Evolutionary conservation across 92 coral and sea anemone species (phyloP), one percentile per base, ranked within the genome.

Genomic region (Porites evermanni): DNA sequence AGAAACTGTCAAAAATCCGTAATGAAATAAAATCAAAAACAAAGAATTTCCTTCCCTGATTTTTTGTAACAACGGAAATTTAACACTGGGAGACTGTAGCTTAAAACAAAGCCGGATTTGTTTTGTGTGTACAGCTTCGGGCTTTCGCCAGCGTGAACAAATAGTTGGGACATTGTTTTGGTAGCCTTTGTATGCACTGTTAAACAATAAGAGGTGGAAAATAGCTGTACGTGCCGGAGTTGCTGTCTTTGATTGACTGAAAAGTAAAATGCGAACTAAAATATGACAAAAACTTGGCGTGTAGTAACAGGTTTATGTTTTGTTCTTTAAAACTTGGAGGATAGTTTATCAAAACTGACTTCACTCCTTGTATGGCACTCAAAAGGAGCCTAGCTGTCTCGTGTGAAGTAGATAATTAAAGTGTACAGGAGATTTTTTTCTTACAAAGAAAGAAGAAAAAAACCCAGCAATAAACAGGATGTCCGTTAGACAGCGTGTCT

Each of bases 391-490:
- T 0, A 7, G 8, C 11, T 21, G 84, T 67, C 84, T 67, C 44
- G 11, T 24, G 52, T 79, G 72, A 50, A 51, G 38, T 79, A 64
- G 50, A 76, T 21, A 76, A n/a, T 59, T 5, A 67, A 7, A 14
- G 16, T 12, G 24, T 9, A 10, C 23, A 12, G 44, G 19, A n/a
- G 72, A 19, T 38, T 38, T 38, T 38, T 38, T 38, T 38, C 47
- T 38, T 38, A 38, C 5, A 3, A 38, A 38, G 47, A 38, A 38
- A 38, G 7, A 32, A 32, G 44, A 32, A 3, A 19, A 29, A 16
- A 23, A 56, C 20, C 53, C 13, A 74, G 21, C 60, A 67, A 44
- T 14, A 79, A 79, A 79, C 84, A 79, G 75, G 84, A 67, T 53
- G 16, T 9, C 54, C 7, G 64, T 12, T 52, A 2, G 76, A 17